Base-by-base conservation (phyloP, 2,797 vertebrate genomes). In the Alcedo atthis region DNA sequence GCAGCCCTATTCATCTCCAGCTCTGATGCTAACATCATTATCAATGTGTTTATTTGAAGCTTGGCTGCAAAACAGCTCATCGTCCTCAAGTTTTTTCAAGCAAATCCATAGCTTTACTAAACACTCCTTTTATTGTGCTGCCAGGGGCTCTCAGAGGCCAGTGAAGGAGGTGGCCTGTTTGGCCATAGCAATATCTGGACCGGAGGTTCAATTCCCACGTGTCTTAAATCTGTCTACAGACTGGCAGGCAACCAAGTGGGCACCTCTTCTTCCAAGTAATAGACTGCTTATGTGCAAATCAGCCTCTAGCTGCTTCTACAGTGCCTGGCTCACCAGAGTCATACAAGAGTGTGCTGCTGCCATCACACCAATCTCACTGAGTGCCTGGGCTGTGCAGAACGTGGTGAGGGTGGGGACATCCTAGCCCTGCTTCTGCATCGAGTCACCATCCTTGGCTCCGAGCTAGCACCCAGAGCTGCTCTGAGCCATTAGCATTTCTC, bases 11-110 rank as follows among this genome's bases (percentile, higher is more conserved):
- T 87, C 54, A 66, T 77, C 89, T 61, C 81, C 70, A n/a, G 64
- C 75, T 54, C 85, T 22, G 48, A 54, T 37, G 83, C 81, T 67
- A 67, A 14, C 85, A 80, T 58, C 90, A 54, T 80, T 82, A 93
- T 90, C 92, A 75, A 54, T 15, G 25, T 94, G 88, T 96, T 96
- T 91, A 66, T 64, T 33, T 5, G 57, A 37, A 91, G 33, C 81
- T 90, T 93, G 94, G 91, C 95, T 93, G 93, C 87, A 90, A 92
- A 87, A 89, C 1, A 54, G 68, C 93, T 93, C 92, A 54, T 94
- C 30, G 0, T 68, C 71, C 57, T 74, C 81, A 28, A 88, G 77
- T 7, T 84, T 92, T 93, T 82, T 53, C 73, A 32, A 51, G 45
- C 5, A 0, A 85, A 75, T 9, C 64, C 69, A 40, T 57, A 81